A percentile compares a stretch with the other conserved stretches of the same genome.
phyloP scores from a whole-genome alignment of 2,113 vertebrate species.

The Cercocebus atys region DNA sequence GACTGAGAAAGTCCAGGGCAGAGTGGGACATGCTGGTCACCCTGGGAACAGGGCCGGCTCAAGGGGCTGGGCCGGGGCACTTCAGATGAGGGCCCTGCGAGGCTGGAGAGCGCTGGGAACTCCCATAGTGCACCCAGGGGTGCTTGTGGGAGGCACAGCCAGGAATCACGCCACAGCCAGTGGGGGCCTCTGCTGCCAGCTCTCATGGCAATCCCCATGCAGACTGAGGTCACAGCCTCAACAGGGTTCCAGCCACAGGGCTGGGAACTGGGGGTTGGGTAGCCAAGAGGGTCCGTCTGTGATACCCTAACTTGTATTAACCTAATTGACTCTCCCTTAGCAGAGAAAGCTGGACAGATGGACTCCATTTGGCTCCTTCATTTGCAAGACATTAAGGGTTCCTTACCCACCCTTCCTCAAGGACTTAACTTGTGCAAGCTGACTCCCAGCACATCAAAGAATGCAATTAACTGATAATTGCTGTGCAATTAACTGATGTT shows the following conservation, averaged over 20 bases:
- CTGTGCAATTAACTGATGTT: too few relatives aligned
- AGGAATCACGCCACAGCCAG: not conserved
- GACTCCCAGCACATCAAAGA: too few relatives aligned
- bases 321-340: too few relatives aligned
- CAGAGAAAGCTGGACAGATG: too few relatives aligned
- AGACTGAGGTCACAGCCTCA: not conserved
- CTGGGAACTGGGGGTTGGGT: not conserved
- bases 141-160: not conserved
- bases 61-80: not conserved
- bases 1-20: not conserved
- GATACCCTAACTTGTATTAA: too few relatives aligned
- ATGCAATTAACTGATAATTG: too few relatives aligned
- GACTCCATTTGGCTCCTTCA: too few relatives aligned
- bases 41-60: not conserved
- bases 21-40: not conserved
- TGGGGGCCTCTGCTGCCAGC: not conserved
- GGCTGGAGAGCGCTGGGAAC: not conserved
- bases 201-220: too few relatives aligned
- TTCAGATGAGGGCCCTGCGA: too few relatives aligned
- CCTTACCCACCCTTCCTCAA: too few relatives aligned
- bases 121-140: not conserved
- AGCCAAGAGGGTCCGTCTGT: not conserved
- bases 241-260: not conserved
- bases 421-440: too few relatives aligned
- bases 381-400: too few relatives aligned